A percentile compares a stretch with the other conserved stretches of the same genome.
Conservation (phyloP, 2,797 vertebrate species). For the Crossoptilon crossoptilon region DNA sequence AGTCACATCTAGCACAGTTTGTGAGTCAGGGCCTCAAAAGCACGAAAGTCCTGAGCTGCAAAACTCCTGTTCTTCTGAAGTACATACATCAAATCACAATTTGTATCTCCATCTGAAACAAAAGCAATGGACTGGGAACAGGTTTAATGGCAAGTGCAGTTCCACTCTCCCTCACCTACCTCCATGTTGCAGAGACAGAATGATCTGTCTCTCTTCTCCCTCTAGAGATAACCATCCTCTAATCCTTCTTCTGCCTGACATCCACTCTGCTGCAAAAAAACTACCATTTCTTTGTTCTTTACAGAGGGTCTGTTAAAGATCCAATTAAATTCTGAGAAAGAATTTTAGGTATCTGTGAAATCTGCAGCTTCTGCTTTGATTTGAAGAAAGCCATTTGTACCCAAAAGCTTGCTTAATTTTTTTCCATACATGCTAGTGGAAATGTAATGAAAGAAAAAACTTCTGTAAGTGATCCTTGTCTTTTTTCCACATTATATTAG, state of each 20-base stretch:
- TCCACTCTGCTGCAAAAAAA: background rate
- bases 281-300: background rate
- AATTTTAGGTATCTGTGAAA: background rate
- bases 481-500: background rate
- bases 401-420: background rate
- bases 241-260: background rate
- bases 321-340: background rate
- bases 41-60: background rate
- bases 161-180: background rate
- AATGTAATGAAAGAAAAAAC: background rate
- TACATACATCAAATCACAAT: background rate
- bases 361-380: background rate
- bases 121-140: background rate
- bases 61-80: background rate
- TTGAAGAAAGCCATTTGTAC: background rate
- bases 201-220: background rate
- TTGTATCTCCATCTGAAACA: background rate
- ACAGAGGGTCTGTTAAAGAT: background rate
- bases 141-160: background rate
- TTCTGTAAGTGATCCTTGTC: background rate
- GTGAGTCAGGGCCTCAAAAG: background rate
- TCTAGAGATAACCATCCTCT: background rate
- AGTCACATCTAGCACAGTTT: fast-evolving
- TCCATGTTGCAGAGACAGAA: background rate
- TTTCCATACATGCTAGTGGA: background rate